A percentile compares a stretch with the other conserved stretches of the same genome.
Evolutionary conservation across 2,797 vertebrate species (phyloP).

Genomic region (Amniataba percoides): DNA sequence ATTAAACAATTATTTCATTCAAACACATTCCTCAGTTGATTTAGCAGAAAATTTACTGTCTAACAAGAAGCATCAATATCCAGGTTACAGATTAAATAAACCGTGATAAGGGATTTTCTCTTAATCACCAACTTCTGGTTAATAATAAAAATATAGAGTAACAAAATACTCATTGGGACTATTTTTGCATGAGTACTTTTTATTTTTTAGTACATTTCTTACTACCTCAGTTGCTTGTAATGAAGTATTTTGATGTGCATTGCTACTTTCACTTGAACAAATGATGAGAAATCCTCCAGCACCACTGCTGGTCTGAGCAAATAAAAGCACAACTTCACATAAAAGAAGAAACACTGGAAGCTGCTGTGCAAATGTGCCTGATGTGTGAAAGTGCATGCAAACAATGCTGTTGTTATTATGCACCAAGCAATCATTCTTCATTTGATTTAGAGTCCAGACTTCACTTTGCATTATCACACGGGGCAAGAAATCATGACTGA

Average conservation of each 20-base stretch:
- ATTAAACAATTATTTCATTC: background rate
- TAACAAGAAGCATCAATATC: background rate
- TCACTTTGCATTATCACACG: slow-evolving; percentile 20
- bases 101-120: background rate
- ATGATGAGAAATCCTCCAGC: background rate
- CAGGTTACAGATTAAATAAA: background rate
- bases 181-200: background rate
- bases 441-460: slow-evolving; percentile 44
- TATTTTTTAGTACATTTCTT: background rate
- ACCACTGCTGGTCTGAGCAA: slow-evolving; percentile 4
- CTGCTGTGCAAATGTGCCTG: slow-evolving; percentile 14
- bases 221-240: background rate
- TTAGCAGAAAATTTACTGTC: background rate
- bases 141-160: background rate
- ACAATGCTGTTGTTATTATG: slow-evolving; percentile 10
- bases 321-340: slow-evolving; percentile 3
- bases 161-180: background rate
- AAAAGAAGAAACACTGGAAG: slow-evolving; percentile 21
- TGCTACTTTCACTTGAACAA: background rate
- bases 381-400: slow-evolving; percentile 22
- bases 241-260: background rate
- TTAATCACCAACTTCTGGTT: background rate
- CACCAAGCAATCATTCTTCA: slow-evolving; percentile 16
- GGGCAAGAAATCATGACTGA: slow-evolving; percentile 30
- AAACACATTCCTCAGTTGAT: too few species aligned